These are phyloP conservation scores for Porites divaricata DNA, from an alignment of 92 coral and sea anemone species.

Conservation along the genomic window DNA sequence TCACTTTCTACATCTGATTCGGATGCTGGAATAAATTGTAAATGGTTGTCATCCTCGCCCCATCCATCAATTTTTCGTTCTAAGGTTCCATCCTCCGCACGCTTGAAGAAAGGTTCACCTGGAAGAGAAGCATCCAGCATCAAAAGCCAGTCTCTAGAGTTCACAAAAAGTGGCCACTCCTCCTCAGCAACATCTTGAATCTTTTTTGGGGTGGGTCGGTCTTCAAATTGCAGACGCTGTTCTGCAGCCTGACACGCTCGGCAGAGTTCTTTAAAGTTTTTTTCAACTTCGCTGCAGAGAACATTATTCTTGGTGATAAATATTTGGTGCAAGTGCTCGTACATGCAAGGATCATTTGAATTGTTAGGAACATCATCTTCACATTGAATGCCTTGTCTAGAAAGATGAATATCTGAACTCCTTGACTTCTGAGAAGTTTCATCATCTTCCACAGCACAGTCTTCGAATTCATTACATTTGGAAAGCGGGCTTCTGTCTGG, in stretches of 20 bases:
- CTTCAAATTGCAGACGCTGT: slow-evolving; percentile 52
- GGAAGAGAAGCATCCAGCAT: slow-evolving; percentile 95
- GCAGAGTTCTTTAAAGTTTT: slow-evolving; percentile 87
- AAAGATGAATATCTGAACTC: neutral
- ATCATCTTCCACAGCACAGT: neutral
- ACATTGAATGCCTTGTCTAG: neutral
- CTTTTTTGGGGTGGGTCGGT: slow-evolving; percentile 64
- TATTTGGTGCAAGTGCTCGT: slow-evolving; percentile 91
- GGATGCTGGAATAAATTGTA: slow-evolving; percentile 73
- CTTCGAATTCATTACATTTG: neutral
- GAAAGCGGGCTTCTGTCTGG: neutral
- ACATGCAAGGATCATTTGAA: slow-evolving; percentile 9
- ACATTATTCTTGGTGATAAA: slow-evolving; percentile 96
- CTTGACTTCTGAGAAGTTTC: neutral
- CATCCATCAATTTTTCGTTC: slow-evolving; percentile 84
- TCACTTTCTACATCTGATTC: slow-evolving; percentile 75
- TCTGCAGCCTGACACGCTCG: slow-evolving; percentile 81
- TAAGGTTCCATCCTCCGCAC: slow-evolving; percentile 82
- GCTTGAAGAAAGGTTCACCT: slow-evolving; percentile 73
- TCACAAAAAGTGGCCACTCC: slow-evolving; percentile 92
- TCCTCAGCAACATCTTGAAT: slow-evolving; percentile 76
- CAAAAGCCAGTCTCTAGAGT: slow-evolving; percentile 87
- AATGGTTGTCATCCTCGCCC: slow-evolving; percentile 91
- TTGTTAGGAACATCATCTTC: slow-evolving; percentile 16
- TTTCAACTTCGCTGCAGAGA: slow-evolving; percentile 93